A percentile compares a stretch with the other conserved stretches of the same genome.
Conservation (phyloP, 1,140 invertebrate species). For the Drosophila bocki region DNA sequence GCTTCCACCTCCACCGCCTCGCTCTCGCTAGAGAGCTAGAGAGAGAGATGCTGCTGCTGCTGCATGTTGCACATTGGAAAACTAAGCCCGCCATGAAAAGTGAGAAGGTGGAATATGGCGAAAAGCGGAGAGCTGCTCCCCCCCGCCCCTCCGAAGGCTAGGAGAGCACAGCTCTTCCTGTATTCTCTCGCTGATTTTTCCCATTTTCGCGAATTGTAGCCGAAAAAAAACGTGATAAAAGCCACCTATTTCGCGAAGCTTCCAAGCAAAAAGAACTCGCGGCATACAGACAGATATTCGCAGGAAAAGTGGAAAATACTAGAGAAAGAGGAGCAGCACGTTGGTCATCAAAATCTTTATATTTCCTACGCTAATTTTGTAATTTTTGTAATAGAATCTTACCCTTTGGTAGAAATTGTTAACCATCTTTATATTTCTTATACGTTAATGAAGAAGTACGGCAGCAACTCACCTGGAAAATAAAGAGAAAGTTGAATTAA, state of each 20-base stretch:
- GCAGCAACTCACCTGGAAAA: slow-evolving; percentile 63
- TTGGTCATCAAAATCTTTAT: neutral
- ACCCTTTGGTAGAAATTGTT: neutral
- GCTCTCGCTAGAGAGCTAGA: slow-evolving; percentile 1
- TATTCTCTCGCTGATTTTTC: slow-evolving; percentile 16
- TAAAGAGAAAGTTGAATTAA: slow-evolving; percentile 3
- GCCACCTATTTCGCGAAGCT: slow-evolving; percentile 24
- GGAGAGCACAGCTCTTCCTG: slow-evolving; percentile 10
- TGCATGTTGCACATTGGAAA: slow-evolving; percentile 74
- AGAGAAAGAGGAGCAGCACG: too few species aligned
- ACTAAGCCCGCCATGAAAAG: slow-evolving; percentile 56
- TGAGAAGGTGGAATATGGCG: slow-evolving; percentile 32
- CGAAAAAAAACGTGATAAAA: slow-evolving; percentile 16
- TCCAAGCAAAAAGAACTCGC: slow-evolving; percentile 4
- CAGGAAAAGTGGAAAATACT: slow-evolving; percentile 4
- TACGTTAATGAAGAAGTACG: neutral
- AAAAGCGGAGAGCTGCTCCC: slow-evolving; percentile 20
- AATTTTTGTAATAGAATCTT: neutral
- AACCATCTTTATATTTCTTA: neutral
- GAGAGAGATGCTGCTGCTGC: slow-evolving; percentile 13
- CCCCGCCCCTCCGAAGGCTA: neutral
- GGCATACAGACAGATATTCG: slow-evolving; percentile 9
- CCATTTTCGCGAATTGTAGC: slow-evolving; percentile 21
- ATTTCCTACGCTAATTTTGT: neutral
- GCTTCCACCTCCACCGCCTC: slow-evolving; percentile 20